phyloP scores from a whole-genome alignment of 2,797 vertebrate genomes.

The Squalus acanthias region DNA sequence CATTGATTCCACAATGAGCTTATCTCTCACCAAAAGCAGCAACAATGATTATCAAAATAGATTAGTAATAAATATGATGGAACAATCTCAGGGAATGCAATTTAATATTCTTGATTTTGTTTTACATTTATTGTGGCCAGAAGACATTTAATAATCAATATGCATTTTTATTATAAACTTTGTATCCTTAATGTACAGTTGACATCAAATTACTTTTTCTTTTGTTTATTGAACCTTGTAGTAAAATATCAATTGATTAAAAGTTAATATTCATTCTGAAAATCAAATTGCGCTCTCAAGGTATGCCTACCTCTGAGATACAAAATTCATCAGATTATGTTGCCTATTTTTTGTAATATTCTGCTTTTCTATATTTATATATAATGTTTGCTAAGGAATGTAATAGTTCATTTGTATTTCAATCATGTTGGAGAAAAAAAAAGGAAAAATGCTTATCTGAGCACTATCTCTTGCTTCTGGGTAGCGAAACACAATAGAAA shows the following conservation, averaged over 20 bases:
- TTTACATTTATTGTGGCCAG: neutral
- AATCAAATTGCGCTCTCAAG: constrained; percentile 15
- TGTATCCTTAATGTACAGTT: neutral
- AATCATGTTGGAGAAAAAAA: constrained; percentile 1
- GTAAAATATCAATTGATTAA: neutral
- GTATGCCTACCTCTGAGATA: neutral
- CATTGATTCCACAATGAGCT: constrained; percentile 55
- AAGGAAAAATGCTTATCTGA: neutral
- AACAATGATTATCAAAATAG: constrained; percentile 37
- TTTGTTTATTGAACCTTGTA: neutral
- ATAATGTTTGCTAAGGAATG: neutral
- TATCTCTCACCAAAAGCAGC: neutral
- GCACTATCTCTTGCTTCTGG: neutral
- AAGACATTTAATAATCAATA: constrained; percentile 35
- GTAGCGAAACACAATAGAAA: neutral
- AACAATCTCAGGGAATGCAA: constrained; percentile 7
- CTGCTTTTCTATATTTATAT: neutral
- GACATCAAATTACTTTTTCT: constrained; percentile 35
- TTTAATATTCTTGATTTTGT: constrained; percentile 29
- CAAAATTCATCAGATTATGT: neutral
- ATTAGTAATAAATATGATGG: constrained; percentile 16
- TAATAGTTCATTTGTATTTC: neutral
- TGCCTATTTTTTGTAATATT: constrained; percentile 6
- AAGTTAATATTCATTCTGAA: constrained; percentile 15
- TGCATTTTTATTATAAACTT: neutral